phyloP scores from a whole-genome alignment of 2,113 vertebrate species.

The Oryzias curvinotus region DNA sequence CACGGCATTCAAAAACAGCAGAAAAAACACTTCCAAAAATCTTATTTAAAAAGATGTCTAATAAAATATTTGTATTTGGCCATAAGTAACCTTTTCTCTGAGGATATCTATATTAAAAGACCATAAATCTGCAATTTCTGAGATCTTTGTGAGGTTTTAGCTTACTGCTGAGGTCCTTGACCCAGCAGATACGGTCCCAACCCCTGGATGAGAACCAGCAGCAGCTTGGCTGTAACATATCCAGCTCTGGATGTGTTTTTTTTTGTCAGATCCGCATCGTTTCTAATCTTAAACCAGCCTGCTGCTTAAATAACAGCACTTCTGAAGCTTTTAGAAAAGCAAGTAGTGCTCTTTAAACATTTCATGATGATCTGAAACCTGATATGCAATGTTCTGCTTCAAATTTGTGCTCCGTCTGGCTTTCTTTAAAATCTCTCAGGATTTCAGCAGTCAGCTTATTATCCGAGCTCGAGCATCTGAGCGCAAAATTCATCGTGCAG shows the following conservation, averaged over 20 bases:
- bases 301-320: conserved; percentile 57
- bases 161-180: conserved; percentile 54
- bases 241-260: conserved; percentile 59
- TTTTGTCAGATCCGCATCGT: conserved; percentile 52
- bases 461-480: conserved; percentile 3
- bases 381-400: conserved; percentile 32
- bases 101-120: conserved; percentile 24
- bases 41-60: too few species aligned
- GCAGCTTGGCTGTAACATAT: conserved; percentile 37
- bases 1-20: too few species aligned
- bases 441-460: conserved; percentile 19
- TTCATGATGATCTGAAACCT: conserved; percentile 46
- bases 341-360: conserved; percentile 56
- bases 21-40: too few species aligned
- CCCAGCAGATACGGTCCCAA: conserved; percentile 64
- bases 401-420: conserved; percentile 28
- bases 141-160: conserved; percentile 40
- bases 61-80: too few species aligned
- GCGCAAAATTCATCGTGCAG: conserved; percentile 25
- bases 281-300: conserved; percentile 45
- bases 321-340: conserved; percentile 55
- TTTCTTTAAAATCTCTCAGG: conserved; percentile 17
- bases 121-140: conserved; percentile 57
- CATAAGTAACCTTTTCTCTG: conserved; percentile 9
- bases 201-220: conserved; percentile 61